Evolutionary conservation across 2,888 invertebrate species (phyloP), one percentile per base, ranked within the genome.

Genomic region (Drosophila ezoana): DNA sequence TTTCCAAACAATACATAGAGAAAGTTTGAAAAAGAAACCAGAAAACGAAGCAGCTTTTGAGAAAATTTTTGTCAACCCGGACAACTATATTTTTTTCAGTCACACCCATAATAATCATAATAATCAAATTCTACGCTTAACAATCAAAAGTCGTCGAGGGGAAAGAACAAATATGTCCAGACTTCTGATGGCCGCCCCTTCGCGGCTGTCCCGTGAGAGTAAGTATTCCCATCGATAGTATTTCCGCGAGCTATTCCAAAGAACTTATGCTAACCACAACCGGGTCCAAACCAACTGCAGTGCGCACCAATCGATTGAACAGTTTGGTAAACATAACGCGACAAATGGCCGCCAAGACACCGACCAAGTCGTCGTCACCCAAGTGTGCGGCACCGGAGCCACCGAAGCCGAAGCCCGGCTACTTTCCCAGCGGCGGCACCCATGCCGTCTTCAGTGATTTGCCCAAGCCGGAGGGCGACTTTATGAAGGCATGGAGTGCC

Each of bases 401-500:
- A 0, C n/a, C 51, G 1, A 66, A 72, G 23, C 52, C 41, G 0
- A 79, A 71, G 23, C 52, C 23, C 0, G 85, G 85, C 2, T 48
- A 18, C 18, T 86, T 86, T 45, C 53, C 73, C 5, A 82, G 80
- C 32, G 87, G 85, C 0, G 81, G 85, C 3, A 67, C 53, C 2
- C 85, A 87, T 47, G 85, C 85, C 14, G 37, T 65, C 4, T 67
- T 81, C 40, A 76, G 58, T 20, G 85, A 86, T 48, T 32, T 82
- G 18, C 85, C 85, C 16, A 52, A 47, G 33, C 85, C 85, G 5
- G 62, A 72, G 51, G 85, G 85, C 0, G 82, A 82, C 33, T 86
- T 52, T 9, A 62, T 63, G 59, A 37, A 58, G 54, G 61, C 41
- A 0, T 85, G 76, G 76, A 1, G 49, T 8, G 62, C 73, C 20